These are phyloP conservation scores for sheep (Ovis aries) DNA, from an alignment of 2,113 vertebrate species.

Conservation along the genomic window ARS-UI_Ramb_v3.0 NC_056056.1:105688001-105688500, in stretches of 20 bases:
- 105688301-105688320: background rate
- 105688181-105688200: background rate
- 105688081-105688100: background rate
- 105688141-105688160: background rate
- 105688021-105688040: background rate
- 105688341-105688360: background rate
- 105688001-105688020: background rate
- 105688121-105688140: background rate
- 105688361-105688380: background rate
- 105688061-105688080: background rate
- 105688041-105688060: background rate
- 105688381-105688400: background rate
- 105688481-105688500: background rate
- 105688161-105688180: no score
- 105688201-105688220: no score
- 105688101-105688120: background rate
- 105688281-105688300: background rate
- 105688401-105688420: background rate
- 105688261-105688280: background rate
- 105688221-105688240: rapidly evolving
- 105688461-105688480: background rate
- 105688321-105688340: background rate
- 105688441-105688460: background rate
- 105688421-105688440: background rate
- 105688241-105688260: rapidly evolving